These are phyloP conservation scores for Tanytarsus gracilentus DNA, from an alignment of 2,888 invertebrate species.

Conservation along the genomic window DNA sequence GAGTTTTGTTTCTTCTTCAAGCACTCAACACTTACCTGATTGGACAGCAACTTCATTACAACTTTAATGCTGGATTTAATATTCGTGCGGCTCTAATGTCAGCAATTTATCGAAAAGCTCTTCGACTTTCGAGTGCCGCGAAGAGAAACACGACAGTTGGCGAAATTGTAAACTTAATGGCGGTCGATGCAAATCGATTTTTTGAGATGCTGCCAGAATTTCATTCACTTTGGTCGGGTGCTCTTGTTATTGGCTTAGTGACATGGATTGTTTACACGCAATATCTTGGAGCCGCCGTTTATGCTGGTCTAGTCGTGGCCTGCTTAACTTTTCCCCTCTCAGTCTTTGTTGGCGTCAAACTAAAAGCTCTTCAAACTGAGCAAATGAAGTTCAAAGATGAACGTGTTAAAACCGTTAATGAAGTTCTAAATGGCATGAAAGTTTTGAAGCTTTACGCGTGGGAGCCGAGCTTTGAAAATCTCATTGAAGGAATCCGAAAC, in stretches of 20 bases:
- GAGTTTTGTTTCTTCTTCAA: constrained; percentile 45
- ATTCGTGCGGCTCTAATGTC: constrained; percentile 47
- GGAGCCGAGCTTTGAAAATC: constrained; percentile 51
- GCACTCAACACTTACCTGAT: constrained; percentile 47
- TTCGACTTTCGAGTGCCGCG: constrained; percentile 40
- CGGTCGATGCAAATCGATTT: constrained; percentile 45
- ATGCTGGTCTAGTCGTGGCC: constrained; percentile 47
- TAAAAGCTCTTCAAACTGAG: constrained; percentile 43
- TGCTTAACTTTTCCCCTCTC: constrained; percentile 50
- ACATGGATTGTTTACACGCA: constrained; percentile 46
- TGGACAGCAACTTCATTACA: constrained; percentile 48
- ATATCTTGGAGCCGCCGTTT: constrained; percentile 48
- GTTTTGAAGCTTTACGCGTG: constrained; percentile 54
- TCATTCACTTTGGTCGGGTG: constrained; percentile 46
- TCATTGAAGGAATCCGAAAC: constrained; percentile 48
- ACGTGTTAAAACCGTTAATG: constrained; percentile 50
- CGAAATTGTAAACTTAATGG: constrained; percentile 47
- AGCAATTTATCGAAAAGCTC: constrained; percentile 48
- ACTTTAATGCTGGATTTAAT: constrained; percentile 49
- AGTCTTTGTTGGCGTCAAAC: constrained; percentile 40
- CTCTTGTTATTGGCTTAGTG: constrained; percentile 49
- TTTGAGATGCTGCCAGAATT: constrained; percentile 43
- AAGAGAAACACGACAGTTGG: constrained; percentile 43
- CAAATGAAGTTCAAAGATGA: constrained; percentile 50
- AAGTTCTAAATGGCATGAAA: constrained; percentile 50